Base-by-base conservation (phyloP, 2,888 invertebrate species). In the Nipponacmea schrenckii region DNA sequence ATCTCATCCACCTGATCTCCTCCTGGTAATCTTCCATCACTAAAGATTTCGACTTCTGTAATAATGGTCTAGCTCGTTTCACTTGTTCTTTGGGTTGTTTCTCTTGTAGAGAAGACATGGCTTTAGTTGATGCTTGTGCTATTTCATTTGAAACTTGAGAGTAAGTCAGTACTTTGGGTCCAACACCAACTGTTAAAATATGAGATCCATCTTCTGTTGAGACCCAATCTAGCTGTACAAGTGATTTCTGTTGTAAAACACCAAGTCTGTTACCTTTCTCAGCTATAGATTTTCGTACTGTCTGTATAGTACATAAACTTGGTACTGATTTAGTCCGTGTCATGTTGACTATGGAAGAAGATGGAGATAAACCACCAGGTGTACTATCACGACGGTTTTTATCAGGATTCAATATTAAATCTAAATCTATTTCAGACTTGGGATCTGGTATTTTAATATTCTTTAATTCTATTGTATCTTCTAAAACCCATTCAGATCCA, bases 141-240 rank as follows among this genome's bases (percentile, higher is more conserved):
- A 97, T 91, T 90, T 98, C 97, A 79, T 95, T 96, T 1, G 96
- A 96, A 0, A 98, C 78, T 0, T 86, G 85, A 0, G 97, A 96
- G 81, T 96, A 98, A 10, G 98, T 90, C 87, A 96, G 92, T 56
- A 98, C 94, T 85, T 91, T 87, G 44, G 87, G 83, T 15, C 88
- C 97, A 50, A 98, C 96, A 0, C 96, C 97, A 0, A 99, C 97
- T 0, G 99, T 98, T 56, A 99, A 90, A 81, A 99, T 96, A 88
- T 99, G 98, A 0, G 97, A 96, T 0, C 99, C 99, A 87, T 99
- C 98, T 89, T 99, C 99, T 81, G 98, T 97, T 0, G 98, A 97
- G 15, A 98, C 98, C 99, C 99, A 99, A 90, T 99, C 99, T 56
- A 98, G 90, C 86, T 97, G 97, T 0, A 98, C 97, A 39, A 97